These are phyloP conservation scores for Chiloscyllium plagiosum DNA, from an alignment of 2,113 vertebrate genomes.

Conservation along the genomic window DNA sequence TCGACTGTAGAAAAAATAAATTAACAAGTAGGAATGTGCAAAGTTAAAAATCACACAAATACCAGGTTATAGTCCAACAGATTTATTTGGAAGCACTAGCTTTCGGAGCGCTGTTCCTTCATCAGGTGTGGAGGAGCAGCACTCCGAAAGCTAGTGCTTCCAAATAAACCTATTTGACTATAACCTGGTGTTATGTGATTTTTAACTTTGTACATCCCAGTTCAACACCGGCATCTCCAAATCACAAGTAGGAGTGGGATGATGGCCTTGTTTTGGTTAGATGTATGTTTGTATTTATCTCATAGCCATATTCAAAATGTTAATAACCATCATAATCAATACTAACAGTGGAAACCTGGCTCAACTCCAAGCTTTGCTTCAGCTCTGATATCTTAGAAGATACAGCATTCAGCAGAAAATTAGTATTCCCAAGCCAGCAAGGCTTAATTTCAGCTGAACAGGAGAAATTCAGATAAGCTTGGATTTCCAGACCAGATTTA, in stretches of 20 bases:
- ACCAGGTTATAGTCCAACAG: too few species aligned
- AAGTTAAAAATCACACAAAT: too few species aligned
- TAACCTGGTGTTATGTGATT: too few species aligned
- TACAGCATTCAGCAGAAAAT: background rate
- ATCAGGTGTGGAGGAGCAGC: too few species aligned
- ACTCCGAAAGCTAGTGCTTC: too few species aligned
- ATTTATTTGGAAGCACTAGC: too few species aligned
- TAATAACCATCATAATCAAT: slow-evolving; percentile 20
- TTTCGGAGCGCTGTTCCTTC: too few species aligned
- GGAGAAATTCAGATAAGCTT: slow-evolving; percentile 14
- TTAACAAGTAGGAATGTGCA: background rate
- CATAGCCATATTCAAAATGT: background rate
- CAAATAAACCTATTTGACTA: too few species aligned
- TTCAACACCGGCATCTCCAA: too few species aligned
- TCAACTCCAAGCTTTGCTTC: background rate
- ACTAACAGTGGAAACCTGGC: slow-evolving; percentile 2
- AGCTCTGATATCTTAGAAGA: slow-evolving; percentile 14
- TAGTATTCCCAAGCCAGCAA: slow-evolving; percentile 19
- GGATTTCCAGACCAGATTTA: background rate
- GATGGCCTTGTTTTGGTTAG: background rate
- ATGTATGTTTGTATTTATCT: background rate
- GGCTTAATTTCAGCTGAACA: background rate
- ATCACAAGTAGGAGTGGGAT: background rate
- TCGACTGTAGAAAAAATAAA: background rate
- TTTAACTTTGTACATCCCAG: too few species aligned